Percentiles rank a stretch among this genome's conserved stretches.
phyloP scores from a whole-genome alignment of 2,888 invertebrate species.

The Lasioglossum morio region DNA sequence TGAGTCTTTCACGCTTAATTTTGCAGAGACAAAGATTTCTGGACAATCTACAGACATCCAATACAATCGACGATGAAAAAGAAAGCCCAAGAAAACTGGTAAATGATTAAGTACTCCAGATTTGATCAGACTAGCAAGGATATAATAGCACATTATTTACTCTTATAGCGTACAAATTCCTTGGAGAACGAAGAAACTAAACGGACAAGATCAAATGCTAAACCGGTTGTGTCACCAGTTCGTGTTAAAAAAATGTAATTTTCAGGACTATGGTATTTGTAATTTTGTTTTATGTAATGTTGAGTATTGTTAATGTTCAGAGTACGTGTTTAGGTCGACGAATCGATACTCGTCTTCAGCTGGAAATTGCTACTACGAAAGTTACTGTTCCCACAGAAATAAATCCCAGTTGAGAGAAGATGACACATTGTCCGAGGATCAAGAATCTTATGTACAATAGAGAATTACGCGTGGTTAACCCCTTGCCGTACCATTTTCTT shows the following conservation, averaged over 20 bases:
- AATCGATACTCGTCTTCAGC: constrained; percentile 29
- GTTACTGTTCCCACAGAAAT: constrained; percentile 48
- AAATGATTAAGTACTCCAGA: background rate
- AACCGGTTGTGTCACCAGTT: background rate
- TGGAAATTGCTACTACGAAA: constrained; percentile 26
- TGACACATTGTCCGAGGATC: constrained; percentile 73
- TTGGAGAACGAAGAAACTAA: background rate
- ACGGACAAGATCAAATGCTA: background rate
- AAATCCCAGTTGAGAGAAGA: constrained; percentile 40
- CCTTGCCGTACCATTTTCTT: too few relatives aligned
- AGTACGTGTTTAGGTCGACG: constrained; percentile 34
- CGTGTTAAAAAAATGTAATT: constrained; percentile 30
- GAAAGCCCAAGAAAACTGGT: background rate
- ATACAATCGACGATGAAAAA: background rate
- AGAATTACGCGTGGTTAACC: background rate
- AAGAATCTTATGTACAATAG: constrained; percentile 62
- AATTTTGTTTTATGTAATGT: background rate
- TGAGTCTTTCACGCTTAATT: background rate
- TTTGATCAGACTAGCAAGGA: background rate
- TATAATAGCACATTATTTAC: background rate
- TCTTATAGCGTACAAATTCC: background rate
- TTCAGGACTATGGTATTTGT: background rate
- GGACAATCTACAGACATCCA: background rate
- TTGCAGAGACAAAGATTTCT: background rate
- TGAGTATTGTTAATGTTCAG: background rate